A percentile compares a stretch with the other conserved stretches of the same genome.
These are phyloP conservation scores for Embidobia sp. DNA, from an alignment of 2,888 invertebrate genomes.

Conservation along the genomic window DNA sequence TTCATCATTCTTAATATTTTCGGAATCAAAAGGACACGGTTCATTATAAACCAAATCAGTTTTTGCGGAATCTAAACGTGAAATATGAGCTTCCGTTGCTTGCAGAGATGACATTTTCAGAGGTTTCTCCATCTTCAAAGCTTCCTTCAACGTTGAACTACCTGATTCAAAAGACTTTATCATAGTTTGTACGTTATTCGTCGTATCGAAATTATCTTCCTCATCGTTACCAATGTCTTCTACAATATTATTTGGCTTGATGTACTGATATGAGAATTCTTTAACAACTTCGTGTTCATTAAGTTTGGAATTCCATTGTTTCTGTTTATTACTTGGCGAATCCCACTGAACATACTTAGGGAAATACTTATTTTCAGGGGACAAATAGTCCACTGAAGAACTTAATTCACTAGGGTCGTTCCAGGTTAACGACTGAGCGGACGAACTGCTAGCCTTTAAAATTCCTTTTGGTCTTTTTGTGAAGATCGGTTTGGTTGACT, in stretches of 20 bases:
- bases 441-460: constrained; percentile 68
- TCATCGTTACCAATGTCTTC: constrained; percentile 16
- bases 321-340: constrained; percentile 71
- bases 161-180: constrained; percentile 77
- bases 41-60: constrained; percentile 70
- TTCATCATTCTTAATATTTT: too few species aligned
- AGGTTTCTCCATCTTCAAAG: constrained; percentile 80
- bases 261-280: constrained; percentile 81
- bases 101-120: constrained; percentile 79
- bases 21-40: too few species aligned
- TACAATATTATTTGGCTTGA: constrained; percentile 72
- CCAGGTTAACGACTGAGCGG: constrained; percentile 40
- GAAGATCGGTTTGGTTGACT: neutral
- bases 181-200: constrained; percentile 74
- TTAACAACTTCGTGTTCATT: constrained; percentile 79
- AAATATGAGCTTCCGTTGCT: constrained; percentile 80
- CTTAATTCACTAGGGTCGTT: constrained; percentile 65
- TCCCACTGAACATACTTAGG: constrained; percentile 76
- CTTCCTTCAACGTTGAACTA: constrained; percentile 70
- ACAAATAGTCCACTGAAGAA: constrained; percentile 67
- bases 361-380: constrained; percentile 71
- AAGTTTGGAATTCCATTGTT: constrained; percentile 75
- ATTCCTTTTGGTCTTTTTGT: constrained; percentile 67
- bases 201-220: neutral
- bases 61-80: constrained; percentile 72